Base-by-base conservation (phyloP, 2,113 vertebrate species). In the Hirundichthys speculiger region DNA sequence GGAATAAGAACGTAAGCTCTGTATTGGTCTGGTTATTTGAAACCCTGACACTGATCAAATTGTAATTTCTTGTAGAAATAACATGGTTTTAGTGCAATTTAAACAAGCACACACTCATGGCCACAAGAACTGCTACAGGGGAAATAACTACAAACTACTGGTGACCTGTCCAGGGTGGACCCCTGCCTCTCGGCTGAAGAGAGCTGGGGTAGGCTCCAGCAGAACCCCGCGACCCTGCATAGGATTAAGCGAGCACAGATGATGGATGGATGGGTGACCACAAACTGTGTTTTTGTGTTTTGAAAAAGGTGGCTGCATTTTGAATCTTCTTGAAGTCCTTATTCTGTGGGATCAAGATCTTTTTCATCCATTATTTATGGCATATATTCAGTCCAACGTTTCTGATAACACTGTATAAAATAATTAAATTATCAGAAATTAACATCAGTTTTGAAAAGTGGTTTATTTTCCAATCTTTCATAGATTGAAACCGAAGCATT, bases 31-130 rank as follows among this genome's bases (percentile, higher is more conserved):
- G 18, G 41, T 34, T 73, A 43, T 9, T 80, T 52, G 13, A 15
- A 46, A 21, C 22, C 47, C 59, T 76, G 45, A 42, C 25, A 42
- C 22, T 64, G 25, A 24, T 73, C 24, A 49, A 13, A 46, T 66
- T 51, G 12, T 15, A 24, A 45, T 1, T 60, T 27, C 18, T 13
- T 43, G 24, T 59, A 25, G 27, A 66, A 51, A 27, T 25, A 19
- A 22, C 13, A 19, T 14, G 15, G 12, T 3, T 15, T 27, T 51
- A 21, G 39, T 39, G 13, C 21, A 34, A 43, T 42, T 60, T 48
- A 52, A 25, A 51, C 25, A 45, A 25, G 27, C 47, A 39, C 40
- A 49, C 24, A 47, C 24, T 66, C 24, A 34, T 8, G 6, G 66
- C 40, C 51, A 49, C 58, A 45, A 48, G 59, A 73, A 18, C 48